phyloP scores from a whole-genome alignment of 2,113 vertebrate species.

The Tretioscincus oriximinensis region DNA sequence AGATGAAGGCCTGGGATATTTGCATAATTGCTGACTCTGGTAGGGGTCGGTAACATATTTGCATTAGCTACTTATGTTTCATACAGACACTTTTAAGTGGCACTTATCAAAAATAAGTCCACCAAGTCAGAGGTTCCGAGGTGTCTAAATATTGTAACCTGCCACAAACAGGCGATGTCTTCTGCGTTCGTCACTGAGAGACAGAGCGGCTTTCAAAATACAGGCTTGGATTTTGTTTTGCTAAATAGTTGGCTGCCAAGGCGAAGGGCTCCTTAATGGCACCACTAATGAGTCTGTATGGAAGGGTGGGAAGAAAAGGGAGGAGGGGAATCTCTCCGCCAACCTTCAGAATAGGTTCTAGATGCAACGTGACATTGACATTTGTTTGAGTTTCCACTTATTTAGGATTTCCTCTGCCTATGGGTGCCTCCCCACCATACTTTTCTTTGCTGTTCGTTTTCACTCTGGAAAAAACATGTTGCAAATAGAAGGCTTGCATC shows the following conservation, averaged over 20 bases:
- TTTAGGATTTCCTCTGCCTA: conserved; percentile 36
- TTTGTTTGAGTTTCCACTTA: conserved; percentile 37
- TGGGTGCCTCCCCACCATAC: too few species aligned
- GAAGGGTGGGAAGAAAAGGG: conserved; percentile 10
- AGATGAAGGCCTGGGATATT: conserved; percentile 80
- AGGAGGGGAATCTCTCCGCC: conserved; percentile 14
- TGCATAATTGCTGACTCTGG: conserved; percentile 81
- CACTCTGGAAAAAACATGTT: too few species aligned
- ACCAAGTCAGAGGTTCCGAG: conserved; percentile 75
- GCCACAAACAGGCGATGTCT: conserved; percentile 64
- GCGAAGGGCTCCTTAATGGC: conserved; percentile 62
- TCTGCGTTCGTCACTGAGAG: conserved; percentile 56
- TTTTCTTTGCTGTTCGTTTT: too few species aligned
- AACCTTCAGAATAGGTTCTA: conserved; percentile 44
- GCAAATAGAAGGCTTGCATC: too few species aligned
- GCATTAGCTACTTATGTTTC: conserved; percentile 83
- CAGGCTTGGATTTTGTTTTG: conserved; percentile 61
- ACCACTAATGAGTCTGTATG: conserved; percentile 51
- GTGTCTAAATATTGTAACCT: conserved; percentile 76
- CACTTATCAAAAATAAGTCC: conserved; percentile 79
- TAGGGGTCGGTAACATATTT: conserved; percentile 83
- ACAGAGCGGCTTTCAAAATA: conserved; percentile 63
- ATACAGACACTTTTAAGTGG: conserved; percentile 80
- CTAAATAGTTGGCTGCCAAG: conserved; percentile 60
- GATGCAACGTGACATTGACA: conserved; percentile 35